These are phyloP conservation scores for Galeopterus variegatus DNA, from an alignment of 2,113 vertebrate genomes.

Conservation along the genomic window DNA sequence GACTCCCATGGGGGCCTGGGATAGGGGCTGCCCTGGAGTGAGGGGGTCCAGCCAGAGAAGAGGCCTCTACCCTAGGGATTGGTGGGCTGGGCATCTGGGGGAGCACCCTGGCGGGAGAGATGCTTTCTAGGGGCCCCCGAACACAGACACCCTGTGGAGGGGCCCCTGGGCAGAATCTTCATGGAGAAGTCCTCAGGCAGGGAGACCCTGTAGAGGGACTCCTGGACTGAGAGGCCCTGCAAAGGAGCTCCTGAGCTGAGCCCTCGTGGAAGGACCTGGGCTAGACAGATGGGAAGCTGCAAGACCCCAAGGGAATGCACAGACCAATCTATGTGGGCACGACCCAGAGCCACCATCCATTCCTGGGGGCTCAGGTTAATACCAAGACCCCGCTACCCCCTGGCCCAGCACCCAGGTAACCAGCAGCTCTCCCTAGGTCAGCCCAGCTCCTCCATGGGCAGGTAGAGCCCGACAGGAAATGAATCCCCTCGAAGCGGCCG, in stretches of 20 bases:
- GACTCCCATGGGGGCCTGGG: slow-evolving; percentile 72
- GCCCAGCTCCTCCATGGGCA: background rate
- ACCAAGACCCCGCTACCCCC: background rate
- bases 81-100: background rate
- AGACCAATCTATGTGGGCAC: background rate
- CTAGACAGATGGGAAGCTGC: background rate
- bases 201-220: background rate
- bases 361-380: background rate
- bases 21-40: slow-evolving; percentile 57
- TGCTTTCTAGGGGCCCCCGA: background rate
- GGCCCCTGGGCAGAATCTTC: background rate
- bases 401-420: background rate
- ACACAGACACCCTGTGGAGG: background rate
- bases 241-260: background rate
- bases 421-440: background rate
- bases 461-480: slow-evolving; percentile 78
- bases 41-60: background rate
- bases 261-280: too few species aligned
- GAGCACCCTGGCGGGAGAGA: background rate
- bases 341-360: background rate
- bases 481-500: slow-evolving; percentile 74
- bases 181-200: background rate
- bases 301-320: background rate
- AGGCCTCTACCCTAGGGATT: background rate
- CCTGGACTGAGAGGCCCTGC: background rate